Percentiles rank a stretch among this genome's conserved stretches.
These are phyloP conservation scores for Campoletis sonorensis DNA, from an alignment of 1,140 invertebrate species.

Conservation along the genomic window DNA sequence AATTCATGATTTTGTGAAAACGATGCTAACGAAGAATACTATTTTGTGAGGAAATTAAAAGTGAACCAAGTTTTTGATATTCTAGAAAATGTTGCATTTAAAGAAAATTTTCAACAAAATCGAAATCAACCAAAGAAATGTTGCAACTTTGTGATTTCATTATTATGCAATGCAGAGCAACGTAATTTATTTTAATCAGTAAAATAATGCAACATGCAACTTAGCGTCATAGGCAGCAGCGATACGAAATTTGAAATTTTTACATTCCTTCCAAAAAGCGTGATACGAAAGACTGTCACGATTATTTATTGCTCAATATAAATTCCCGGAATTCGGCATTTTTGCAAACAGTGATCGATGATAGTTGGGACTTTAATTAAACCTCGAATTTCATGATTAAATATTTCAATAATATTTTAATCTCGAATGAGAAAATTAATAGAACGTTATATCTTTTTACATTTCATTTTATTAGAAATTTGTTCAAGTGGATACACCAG, in stretches of 20 bases:
- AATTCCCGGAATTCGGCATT: too few relatives aligned
- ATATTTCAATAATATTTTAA: too few relatives aligned
- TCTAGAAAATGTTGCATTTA: background rate
- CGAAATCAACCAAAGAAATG: background rate
- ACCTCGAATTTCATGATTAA: too few relatives aligned
- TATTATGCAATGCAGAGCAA: slow-evolving; percentile 25
- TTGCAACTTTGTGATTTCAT: background rate
- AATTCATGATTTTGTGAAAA: slow-evolving; percentile 14
- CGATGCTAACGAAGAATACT: background rate
- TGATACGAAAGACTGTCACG: background rate
- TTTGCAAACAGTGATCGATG: too few relatives aligned
- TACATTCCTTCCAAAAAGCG: background rate
- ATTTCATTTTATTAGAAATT: too few relatives aligned
- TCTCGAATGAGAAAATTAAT: too few relatives aligned
- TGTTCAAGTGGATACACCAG: too few relatives aligned
- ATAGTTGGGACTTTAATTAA: too few relatives aligned
- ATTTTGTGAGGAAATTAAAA: background rate
- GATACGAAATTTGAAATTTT: slow-evolving; percentile 4
- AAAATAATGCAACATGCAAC: slow-evolving; percentile 24
- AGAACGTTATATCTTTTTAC: too few relatives aligned
- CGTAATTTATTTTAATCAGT: slow-evolving; percentile 1
- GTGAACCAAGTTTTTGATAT: background rate
- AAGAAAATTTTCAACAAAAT: background rate
- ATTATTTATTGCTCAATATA: too few relatives aligned
- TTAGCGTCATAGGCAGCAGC: slow-evolving; percentile 10